phyloP scores from a whole-genome alignment of 1,140 invertebrate genomes.

The Alviniconcha marisindica region DNA sequence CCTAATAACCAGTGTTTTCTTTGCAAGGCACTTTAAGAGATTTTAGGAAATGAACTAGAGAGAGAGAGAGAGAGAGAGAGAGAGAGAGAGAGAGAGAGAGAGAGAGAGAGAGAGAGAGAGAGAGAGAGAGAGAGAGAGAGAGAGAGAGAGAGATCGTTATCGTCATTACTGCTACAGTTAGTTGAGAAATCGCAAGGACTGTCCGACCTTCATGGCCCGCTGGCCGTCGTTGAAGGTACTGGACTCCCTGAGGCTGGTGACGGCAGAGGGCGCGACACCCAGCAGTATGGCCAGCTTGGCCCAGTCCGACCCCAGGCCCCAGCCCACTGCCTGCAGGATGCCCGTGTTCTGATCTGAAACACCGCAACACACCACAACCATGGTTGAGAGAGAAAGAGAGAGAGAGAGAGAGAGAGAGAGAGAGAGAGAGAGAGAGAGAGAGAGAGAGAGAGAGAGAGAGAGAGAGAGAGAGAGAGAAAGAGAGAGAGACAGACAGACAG shows the following conservation, averaged over 20 bases:
- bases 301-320: conserved; percentile 40
- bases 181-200: too few relatives aligned
- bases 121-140: too few relatives aligned
- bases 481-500: background rate
- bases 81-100: too few relatives aligned
- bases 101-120: too few relatives aligned
- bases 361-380: background rate
- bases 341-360: conserved; percentile 24
- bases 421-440: background rate
- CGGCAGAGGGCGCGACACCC: background rate
- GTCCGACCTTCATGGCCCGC: conserved; percentile 25
- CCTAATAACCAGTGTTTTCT: too few relatives aligned
- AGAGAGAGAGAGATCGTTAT: too few relatives aligned
- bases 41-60: too few relatives aligned
- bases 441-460: background rate
- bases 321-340: conserved; percentile 22
- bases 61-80: too few relatives aligned
- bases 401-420: background rate
- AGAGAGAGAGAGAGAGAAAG: background rate
- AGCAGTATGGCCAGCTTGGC: conserved; percentile 35
- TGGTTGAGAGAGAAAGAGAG: too few relatives aligned
- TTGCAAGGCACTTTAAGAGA: too few relatives aligned
- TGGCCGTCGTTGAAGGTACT: background rate
- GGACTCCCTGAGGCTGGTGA: background rate
- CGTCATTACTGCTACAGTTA: too few relatives aligned